A percentile compares a stretch with the other conserved stretches of the same genome.
These are phyloP conservation scores for Pseudonaja textilis DNA, from an alignment of 2,113 vertebrate genomes.

Conservation along the genomic window DNA sequence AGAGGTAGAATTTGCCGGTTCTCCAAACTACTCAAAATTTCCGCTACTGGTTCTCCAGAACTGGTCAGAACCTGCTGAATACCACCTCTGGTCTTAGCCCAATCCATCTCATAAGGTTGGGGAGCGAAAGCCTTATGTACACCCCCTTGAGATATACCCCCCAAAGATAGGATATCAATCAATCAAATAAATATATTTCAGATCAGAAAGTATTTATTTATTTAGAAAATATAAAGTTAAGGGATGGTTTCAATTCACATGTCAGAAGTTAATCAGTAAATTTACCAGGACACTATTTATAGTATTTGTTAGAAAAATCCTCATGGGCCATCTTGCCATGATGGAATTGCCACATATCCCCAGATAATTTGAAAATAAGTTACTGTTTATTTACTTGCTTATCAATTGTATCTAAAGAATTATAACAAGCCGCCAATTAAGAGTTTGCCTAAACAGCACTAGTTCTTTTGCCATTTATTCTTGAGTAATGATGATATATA, in stretches of 20 bases:
- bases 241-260: neutral
- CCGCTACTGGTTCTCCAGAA: too few species aligned
- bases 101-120: neutral
- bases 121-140: neutral
- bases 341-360: neutral
- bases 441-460: neutral
- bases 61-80: too few species aligned
- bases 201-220: neutral
- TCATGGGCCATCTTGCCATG: neutral
- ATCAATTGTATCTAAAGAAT: neutral
- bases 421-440: neutral
- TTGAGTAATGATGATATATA: neutral
- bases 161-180: neutral
- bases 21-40: too few species aligned
- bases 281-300: neutral
- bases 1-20: too few species aligned
- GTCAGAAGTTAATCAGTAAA: neutral
- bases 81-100: neutral
- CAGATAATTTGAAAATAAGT: neutral
- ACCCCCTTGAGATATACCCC: neutral
- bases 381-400: neutral
- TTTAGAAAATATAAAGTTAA: neutral
- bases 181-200: neutral
- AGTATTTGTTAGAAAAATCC: neutral
- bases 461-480: neutral